Evolutionary conservation across 2,888 invertebrate genomes (phyloP), one percentile per base, ranked within the genome.

Genomic region (Operophtera brumata): DNA sequence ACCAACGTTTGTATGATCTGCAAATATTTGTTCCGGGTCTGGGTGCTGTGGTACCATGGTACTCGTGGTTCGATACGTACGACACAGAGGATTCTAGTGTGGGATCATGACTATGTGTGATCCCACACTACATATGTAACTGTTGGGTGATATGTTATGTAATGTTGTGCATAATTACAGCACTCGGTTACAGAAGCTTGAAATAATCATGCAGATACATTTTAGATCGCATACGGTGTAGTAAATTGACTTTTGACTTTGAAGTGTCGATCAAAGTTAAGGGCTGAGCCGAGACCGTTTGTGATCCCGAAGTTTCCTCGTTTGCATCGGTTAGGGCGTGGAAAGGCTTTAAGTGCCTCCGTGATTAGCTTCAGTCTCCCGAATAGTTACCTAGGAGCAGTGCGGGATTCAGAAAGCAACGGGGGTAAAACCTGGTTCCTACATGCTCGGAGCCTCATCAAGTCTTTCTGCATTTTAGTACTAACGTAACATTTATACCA

Each of bases 261-360:
- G 75, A 82, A 86, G 83, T 80, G 80, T 77, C 79, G 80, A 82
- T 85, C 82, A 81, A 85, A 84, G 82, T 84, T 79, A 78, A 75
- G 73, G 77, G 79, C 80, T 77, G 76, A 73, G 82, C 76, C 75
- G 75, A 77, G 75, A 74, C 74, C 77, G 78, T 84, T 83, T 80
- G 80, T 75, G 78, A 80, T 79, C 77, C 71, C 73, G 68, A 85
- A 86, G 80, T 86, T 85, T 83, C 72, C 80, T 85, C 82, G 83
- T 88, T 86, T 85, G 81, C 83, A 86, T 86, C 77, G 82, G 80
- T 84, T 78, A 79, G 74, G 80, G 76, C 78, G 75, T 72, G 73
- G 75, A 78, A 83, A 82, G 80, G 82, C 81, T 80, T 78, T 71
- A 73, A 80, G 77, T 74, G 73, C 70, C 68, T 67, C 70, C 76